phyloP scores from a whole-genome alignment of 2,888 invertebrate species.

The Drosophila nigricruria region DNA sequence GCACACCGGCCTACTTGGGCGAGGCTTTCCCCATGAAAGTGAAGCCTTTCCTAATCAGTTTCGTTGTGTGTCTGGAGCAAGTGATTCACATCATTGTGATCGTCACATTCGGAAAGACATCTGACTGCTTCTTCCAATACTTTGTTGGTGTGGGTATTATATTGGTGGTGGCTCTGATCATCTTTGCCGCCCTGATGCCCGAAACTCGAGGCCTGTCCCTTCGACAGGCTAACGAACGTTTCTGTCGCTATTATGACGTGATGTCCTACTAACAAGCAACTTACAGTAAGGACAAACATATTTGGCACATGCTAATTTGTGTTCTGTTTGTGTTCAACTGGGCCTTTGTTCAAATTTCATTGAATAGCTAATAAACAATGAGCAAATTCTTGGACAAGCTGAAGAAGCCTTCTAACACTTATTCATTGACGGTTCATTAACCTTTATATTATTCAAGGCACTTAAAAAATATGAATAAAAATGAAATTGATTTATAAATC shows the following conservation, averaged over 20 bases:
- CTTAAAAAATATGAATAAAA: background rate
- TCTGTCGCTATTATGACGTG: constrained; percentile 55
- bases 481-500: background rate
- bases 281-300: background rate
- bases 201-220: constrained; percentile 64
- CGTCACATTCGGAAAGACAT: constrained; percentile 31
- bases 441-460: background rate
- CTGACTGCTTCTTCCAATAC: constrained; percentile 46
- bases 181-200: constrained; percentile 57
- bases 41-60: constrained; percentile 72
- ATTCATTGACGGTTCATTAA: background rate
- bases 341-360: background rate
- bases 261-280: constrained; percentile 51
- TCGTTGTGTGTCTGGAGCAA: constrained; percentile 71
- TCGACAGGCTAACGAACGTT: constrained; percentile 61
- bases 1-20: constrained; percentile 72
- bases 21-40: constrained; percentile 78
- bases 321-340: background rate
- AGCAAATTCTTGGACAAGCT: background rate
- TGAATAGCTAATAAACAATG: background rate
- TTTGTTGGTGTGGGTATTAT: constrained; percentile 68
- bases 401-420: too few species aligned
- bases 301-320: background rate
- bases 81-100: constrained; percentile 70
- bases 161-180: constrained; percentile 46